Base-by-base conservation (phyloP, 2,888 invertebrate genomes). In the Eubasilissa splendida region DNA sequence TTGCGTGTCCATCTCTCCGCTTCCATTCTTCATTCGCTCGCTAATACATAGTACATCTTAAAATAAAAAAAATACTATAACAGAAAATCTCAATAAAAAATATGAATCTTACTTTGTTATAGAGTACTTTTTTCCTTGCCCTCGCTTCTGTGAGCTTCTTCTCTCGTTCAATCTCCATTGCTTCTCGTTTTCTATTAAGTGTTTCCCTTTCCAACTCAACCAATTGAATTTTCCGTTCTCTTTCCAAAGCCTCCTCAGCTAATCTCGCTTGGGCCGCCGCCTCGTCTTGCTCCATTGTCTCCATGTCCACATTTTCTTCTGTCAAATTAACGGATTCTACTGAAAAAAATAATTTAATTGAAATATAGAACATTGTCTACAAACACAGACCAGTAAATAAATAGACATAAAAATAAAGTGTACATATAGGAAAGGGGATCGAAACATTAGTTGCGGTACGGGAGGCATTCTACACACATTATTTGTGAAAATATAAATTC, bases 141-240 rank as follows among this genome's bases (percentile, higher is more conserved):
- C 92, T 85, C 0, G 92, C 92, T 79, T 88, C 87, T 2, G 89
- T 89, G 73, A 92, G 88, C 83, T 89, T 89, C 50, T 89, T 87
- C 85, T 91, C 91, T 71, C 92, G 88, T 85, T 91, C 90, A 2
- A 86, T 84, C 84, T 91, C 91, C 75, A 92, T 88, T 76, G 85
- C 86, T 85, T 91, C 91, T 42, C 91, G 87, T 82, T 89, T 87
- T 58, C 89, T 89, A 86, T 91, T 90, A 1, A 92, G 88, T 84
- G 87, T 86, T 75, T 86, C 87, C 65, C 89, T 88, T 85, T 91
- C 90, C 71, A 87, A 87, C 66, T 90, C 88, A 80, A 89, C 91
- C 7, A 86, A 88, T n/a, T 90, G 90, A 81, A 93, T 91, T 76
- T 90, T 88, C 53, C 89, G 90, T 10, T 87, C 86, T 59, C 87